Evolutionary conservation across 2,797 vertebrate species (phyloP), one percentile per base, ranked within the genome.

Genomic region (Chelon labrosus): DNA sequence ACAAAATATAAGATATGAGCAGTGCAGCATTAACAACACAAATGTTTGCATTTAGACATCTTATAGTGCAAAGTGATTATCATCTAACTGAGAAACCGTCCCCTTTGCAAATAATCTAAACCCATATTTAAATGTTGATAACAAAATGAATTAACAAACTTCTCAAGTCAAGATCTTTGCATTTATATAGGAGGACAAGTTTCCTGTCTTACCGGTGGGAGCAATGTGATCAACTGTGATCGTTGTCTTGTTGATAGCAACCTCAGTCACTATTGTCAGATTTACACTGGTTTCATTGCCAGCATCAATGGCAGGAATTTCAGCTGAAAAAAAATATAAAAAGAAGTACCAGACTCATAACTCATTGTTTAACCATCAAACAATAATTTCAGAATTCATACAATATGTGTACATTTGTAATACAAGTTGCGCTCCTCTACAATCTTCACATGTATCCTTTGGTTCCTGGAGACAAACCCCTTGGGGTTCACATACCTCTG

Each of bases 171-270:
- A 22, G 22, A 7, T 7, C 4, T 31, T 31, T 31, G 5, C 31
- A 5, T 31, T 31, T 31, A 16, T 44, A 5, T 16, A 44, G 13
- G 8, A n/a, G 44, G 17, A 47, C 46, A 47, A 10, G 25, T 50
- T 67, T 16, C 1, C 1, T 5, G 2, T 64, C 73, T 83, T 75
- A 92, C 91, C 79, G 17, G 80, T 56, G 2, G 83, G 83, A 27
- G 61, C 51, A 19, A 80, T 12, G 11, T 65, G 51, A 62, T 88
- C 77, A 9, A 61, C 10, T 66, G 22, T n/a, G 47, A 53, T 46
- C 12, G 38, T 77, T 25, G 85, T 90, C 57, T 77, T 75, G 53
- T 70, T 88, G 39, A 84, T 77, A 17, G 82, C 22, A 3, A 86
- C 84, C 27, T 22, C 71, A 0, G 27, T 65, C 56, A 73, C n/a